Conservation (phyloP, 1,140 invertebrate genomes). For the Andricus grossulariae region DNA sequence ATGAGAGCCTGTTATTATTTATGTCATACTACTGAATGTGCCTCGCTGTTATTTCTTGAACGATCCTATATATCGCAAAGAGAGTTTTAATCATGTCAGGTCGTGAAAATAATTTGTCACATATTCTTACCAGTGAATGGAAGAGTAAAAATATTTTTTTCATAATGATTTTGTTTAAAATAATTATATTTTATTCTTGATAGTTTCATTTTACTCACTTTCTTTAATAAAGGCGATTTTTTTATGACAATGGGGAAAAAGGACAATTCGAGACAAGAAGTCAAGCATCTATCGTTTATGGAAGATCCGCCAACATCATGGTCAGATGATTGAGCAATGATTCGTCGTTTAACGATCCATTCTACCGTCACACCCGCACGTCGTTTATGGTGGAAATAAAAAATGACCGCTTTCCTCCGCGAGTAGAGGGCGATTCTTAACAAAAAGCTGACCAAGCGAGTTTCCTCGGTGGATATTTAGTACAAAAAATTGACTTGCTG, state of each 20-base stretch:
- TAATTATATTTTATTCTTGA: too few species aligned
- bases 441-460: conserved; percentile 47
- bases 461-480: conserved; percentile 50
- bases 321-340: conserved; percentile 58
- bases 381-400: conserved; percentile 60
- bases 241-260: not conserved
- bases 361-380: conserved; percentile 52
- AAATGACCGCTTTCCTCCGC: conserved; percentile 50
- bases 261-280: conserved; percentile 7
- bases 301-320: conserved; percentile 55
- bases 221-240: not conserved
- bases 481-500: conserved; percentile 41
- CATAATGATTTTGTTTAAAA: too few species aligned
- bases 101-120: too few species aligned
- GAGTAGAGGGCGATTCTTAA: conserved; percentile 45
- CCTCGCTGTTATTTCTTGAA: too few species aligned
- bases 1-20: too few species aligned
- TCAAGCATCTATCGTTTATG: conserved; percentile 43
- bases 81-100: too few species aligned
- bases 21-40: too few species aligned
- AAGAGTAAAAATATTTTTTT: too few species aligned
- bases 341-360: conserved; percentile 54
- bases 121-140: too few species aligned
- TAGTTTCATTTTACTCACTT: too few species aligned
- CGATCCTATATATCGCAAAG: too few species aligned